phyloP scores from a whole-genome alignment of 2,888 invertebrate species.

The Oligia latruncula region DNA sequence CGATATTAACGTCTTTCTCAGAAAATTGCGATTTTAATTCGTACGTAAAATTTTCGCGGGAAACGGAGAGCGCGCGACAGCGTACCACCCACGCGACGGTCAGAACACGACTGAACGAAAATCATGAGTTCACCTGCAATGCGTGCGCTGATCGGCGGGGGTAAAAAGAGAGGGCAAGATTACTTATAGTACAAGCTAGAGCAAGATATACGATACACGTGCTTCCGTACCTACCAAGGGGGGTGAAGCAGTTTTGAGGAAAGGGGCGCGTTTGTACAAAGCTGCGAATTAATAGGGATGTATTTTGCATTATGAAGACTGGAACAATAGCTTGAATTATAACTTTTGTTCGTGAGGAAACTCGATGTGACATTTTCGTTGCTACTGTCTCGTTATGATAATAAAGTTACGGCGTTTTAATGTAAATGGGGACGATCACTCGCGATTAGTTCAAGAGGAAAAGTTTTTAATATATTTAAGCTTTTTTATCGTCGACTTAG shows the following conservation, averaged over 20 bases:
- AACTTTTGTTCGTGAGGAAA: constrained; percentile 79
- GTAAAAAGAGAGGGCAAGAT: constrained; percentile 72
- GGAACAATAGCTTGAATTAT: constrained; percentile 81
- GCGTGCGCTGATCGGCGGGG: constrained; percentile 86
- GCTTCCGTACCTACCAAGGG: constrained; percentile 79
- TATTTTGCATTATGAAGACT: constrained; percentile 83
- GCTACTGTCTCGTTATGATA: constrained; percentile 72
- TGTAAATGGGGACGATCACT: constrained; percentile 51
- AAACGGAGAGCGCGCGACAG: constrained; percentile 72
- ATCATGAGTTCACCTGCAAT: constrained; percentile 86
- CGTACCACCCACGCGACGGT: constrained; percentile 80
- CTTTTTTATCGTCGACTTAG: constrained; percentile 2
- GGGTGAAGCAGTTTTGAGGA: constrained; percentile 84
- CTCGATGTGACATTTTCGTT: constrained; percentile 75
- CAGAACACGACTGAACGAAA: constrained; percentile 79
- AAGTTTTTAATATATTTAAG: constrained; percentile 19
- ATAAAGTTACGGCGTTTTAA: constrained; percentile 71
- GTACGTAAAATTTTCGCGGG: constrained; percentile 86
- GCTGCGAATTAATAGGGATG: constrained; percentile 84
- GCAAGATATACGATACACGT: constrained; percentile 82
- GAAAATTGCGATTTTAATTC: constrained; percentile 61
- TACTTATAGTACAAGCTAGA: constrained; percentile 61
- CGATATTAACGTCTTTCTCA: constrained; percentile 59
- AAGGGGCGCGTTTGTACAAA: constrained; percentile 84
- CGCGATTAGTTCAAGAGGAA: constrained; percentile 33